phyloP scores from a whole-genome alignment of 2,113 vertebrate genomes.

The Myrmophylax atrothorax region DNA sequence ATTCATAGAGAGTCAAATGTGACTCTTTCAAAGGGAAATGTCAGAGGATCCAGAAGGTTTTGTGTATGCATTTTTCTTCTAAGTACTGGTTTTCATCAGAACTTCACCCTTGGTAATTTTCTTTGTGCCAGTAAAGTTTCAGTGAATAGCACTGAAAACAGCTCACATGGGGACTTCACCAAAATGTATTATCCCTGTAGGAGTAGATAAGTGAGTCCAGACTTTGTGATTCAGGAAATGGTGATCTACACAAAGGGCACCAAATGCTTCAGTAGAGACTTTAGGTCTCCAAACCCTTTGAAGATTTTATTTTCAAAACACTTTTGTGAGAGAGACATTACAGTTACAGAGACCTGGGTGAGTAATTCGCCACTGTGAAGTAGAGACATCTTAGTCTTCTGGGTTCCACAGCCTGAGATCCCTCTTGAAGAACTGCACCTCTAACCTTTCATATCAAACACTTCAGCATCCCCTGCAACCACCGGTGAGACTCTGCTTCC shows the following conservation, averaged over 20 bases:
- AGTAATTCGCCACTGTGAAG: background rate
- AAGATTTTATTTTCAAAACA: background rate
- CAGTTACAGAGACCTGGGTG: background rate
- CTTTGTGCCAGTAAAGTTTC: background rate
- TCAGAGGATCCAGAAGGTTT: background rate
- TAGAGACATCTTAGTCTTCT: background rate
- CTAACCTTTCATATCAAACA: background rate
- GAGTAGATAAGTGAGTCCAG: background rate
- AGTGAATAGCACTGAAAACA: background rate
- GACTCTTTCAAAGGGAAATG: background rate
- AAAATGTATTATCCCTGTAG: background rate
- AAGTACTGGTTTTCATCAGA: background rate
- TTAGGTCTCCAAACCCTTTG: background rate
- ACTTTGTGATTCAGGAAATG: background rate
- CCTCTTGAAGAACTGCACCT: background rate
- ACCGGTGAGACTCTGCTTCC: fast-evolving
- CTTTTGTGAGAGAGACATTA: background rate
- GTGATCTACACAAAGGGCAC: background rate
- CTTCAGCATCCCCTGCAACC: background rate
- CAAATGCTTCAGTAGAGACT: background rate
- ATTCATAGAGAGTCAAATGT: background rate
- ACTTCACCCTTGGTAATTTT: background rate
- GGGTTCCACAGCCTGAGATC: background rate
- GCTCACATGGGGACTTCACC: background rate
- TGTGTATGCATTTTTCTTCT: background rate